These are phyloP conservation scores for Gnathonemus echidnorhynchus DNA, from an alignment of 2,113 vertebrate genomes.

Conservation along the genomic window DNA sequence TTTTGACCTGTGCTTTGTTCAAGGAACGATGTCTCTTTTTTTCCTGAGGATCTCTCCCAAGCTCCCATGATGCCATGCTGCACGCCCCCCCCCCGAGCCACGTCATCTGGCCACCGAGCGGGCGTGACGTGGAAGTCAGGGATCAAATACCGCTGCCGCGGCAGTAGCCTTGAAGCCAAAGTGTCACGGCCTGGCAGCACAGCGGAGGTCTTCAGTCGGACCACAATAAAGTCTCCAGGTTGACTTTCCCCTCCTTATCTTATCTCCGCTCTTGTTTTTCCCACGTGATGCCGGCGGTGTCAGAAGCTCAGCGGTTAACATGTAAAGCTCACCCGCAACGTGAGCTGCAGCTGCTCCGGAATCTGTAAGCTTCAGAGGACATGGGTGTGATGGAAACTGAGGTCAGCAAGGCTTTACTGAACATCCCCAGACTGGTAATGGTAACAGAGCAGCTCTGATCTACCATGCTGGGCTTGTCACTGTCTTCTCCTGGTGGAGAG, in stretches of 20 bases:
- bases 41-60: not conserved
- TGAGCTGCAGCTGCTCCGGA: not conserved
- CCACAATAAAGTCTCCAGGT: constrained; percentile 9
- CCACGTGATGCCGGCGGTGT: not conserved
- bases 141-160: not conserved
- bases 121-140: not conserved
- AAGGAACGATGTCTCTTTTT: not conserved
- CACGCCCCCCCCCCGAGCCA: not conserved
- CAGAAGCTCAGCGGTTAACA: not conserved
- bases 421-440: not conserved
- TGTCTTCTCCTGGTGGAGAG: not conserved
- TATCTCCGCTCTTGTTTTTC: constrained; percentile 20
- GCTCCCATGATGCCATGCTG: not conserved
- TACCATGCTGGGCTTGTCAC: not conserved
- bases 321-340: not conserved
- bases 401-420: not conserved
- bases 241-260: constrained; percentile 11
- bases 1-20: not conserved
- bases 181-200: not conserved
- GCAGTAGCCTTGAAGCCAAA: not conserved
- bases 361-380: not conserved
- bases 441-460: not conserved
- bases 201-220: not conserved
- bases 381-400: not conserved
- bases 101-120: not conserved